phyloP scores from a whole-genome alignment of 2,113 vertebrate genomes.

The Entelurus aequoreus region DNA sequence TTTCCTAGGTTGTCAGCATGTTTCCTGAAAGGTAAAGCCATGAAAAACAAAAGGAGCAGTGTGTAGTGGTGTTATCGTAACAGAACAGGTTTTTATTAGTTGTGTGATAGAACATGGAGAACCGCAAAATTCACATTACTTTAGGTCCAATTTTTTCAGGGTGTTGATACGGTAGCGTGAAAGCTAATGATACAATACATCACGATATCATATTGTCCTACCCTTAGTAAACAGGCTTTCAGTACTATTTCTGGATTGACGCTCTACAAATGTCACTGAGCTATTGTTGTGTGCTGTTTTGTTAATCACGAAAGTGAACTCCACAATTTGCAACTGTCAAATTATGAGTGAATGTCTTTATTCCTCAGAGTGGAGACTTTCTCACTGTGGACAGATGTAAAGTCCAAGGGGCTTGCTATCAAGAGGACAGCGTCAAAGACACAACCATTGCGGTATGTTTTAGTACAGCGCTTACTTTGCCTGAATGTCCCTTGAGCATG shows the following conservation, averaged over 20 bases:
- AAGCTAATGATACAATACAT: too few species aligned
- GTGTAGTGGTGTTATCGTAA: too few species aligned
- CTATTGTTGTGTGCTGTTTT: not conserved
- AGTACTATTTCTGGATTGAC: conserved; percentile 7
- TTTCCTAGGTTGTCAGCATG: not conserved
- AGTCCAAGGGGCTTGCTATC: conserved; percentile 53
- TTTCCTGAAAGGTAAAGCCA: not conserved
- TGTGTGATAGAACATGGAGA: not conserved
- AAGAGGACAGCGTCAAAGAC: conserved; percentile 62
- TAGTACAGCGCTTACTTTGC: conserved; percentile 10
- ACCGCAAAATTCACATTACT: too few species aligned
- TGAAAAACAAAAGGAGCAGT: too few species aligned
- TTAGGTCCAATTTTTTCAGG: too few species aligned
- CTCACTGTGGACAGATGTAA: conserved; percentile 67
- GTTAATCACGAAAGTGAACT: conserved; percentile 6
- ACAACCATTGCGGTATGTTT: conserved; percentile 55
- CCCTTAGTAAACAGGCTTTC: not conserved
- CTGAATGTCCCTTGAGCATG: conserved; percentile 14
- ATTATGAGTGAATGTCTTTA: conserved; percentile 16
- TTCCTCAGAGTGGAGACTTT: conserved; percentile 60
- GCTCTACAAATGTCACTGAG: not conserved
- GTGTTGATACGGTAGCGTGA: too few species aligned
- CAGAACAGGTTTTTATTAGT: not conserved
- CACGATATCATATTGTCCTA: too few species aligned
- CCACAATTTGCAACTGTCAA: not conserved